phyloP scores from a whole-genome alignment of 2,888 invertebrate genomes.

The Andrena chrysosceles region DNA sequence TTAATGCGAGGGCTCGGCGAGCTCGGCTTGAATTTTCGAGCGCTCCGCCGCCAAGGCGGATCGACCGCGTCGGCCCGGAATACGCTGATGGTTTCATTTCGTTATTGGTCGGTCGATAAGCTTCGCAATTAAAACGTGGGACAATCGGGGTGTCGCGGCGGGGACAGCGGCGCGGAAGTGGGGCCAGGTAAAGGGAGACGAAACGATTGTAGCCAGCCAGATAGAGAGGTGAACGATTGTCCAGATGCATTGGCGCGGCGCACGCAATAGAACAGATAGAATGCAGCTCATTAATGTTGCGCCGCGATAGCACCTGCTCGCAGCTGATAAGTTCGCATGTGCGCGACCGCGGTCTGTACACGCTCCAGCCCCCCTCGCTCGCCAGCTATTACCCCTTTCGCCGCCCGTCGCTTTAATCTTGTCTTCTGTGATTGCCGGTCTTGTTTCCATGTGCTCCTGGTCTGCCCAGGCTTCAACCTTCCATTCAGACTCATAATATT shows the following conservation, averaged over 20 bases:
- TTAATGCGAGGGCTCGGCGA: background rate
- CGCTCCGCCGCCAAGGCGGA: background rate
- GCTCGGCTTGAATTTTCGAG: background rate
- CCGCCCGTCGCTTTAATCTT: conserved; percentile 17
- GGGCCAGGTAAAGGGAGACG: conserved; percentile 22
- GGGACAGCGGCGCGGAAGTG: background rate
- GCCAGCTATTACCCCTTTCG: background rate
- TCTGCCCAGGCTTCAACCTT: background rate
- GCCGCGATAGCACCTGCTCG: conserved; percentile 71
- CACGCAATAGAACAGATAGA: conserved; percentile 72
- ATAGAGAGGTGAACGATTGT: conserved; percentile 51
- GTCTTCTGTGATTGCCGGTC: conserved; percentile 23
- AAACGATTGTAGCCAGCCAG: conserved; percentile 16
- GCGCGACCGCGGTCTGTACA: conserved; percentile 37
- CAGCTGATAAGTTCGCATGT: conserved; percentile 69
- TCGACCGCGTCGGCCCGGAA: background rate
- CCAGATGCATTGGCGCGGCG: conserved; percentile 43
- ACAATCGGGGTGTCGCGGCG: conserved; percentile 27
- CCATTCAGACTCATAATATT: conserved; percentile 5
- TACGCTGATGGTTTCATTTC: conserved; percentile 51
- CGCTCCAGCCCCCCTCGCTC: background rate
- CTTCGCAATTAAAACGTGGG: conserved; percentile 52
- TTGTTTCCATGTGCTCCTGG: background rate
- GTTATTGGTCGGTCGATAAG: conserved; percentile 47
- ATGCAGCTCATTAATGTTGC: conserved; percentile 76